These are phyloP conservation scores for Lucilia sericata DNA, from an alignment of 1,140 invertebrate genomes.

Conservation along the genomic window DNA sequence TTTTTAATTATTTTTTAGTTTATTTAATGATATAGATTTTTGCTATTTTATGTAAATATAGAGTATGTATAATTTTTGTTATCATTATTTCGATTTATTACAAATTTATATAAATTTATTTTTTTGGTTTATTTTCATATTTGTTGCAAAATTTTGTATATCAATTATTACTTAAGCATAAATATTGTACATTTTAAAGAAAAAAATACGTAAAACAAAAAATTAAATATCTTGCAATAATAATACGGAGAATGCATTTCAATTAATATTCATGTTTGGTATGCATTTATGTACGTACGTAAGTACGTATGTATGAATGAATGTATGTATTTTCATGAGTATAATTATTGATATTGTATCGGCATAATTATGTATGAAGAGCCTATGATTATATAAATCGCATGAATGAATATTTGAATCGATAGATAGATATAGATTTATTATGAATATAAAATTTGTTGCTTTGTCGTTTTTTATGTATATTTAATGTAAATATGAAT, in stretches of 20 bases:
- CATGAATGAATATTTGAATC: neutral
- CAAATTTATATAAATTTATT: conserved; percentile 2
- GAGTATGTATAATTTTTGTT: neutral
- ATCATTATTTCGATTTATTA: neutral
- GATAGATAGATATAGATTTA: neutral
- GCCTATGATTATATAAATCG: neutral
- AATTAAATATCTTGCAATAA: neutral
- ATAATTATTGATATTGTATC: too few species aligned
- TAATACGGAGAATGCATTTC: neutral
- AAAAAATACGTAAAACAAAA: neutral
- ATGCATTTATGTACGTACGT: neutral
- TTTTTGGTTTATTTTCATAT: conserved; percentile 2
- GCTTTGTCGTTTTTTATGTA: neutral
- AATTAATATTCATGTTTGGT: neutral
- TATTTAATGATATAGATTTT: conserved; percentile 4
- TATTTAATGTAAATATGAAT: conserved; percentile 30
- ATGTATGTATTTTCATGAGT: too few species aligned
- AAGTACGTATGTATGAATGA: too few species aligned
- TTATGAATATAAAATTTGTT: neutral
- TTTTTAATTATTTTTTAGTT: neutral
- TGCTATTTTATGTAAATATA: conserved; percentile 6
- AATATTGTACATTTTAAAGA: conserved; percentile 38
- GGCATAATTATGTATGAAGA: neutral
- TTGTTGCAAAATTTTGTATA: conserved; percentile 30
- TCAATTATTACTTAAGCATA: conserved; percentile 37